Base-by-base conservation (phyloP, 2,888 invertebrate species). In the Heliconius cydno region DNA sequence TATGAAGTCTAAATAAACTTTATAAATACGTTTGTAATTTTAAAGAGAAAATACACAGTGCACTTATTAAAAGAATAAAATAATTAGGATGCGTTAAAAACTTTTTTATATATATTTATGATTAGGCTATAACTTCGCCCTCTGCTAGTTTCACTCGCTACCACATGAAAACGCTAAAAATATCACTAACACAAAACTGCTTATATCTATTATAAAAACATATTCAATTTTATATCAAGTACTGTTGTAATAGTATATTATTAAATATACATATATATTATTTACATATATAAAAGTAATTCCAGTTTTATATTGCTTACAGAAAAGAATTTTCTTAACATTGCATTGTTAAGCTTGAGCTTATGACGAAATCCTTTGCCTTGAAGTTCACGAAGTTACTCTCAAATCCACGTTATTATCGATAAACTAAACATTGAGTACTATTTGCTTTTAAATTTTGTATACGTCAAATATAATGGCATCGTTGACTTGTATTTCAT, bases 331-430 rank as follows among this genome's bases (percentile, higher is more conserved):
- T 52, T 28, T 22, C 52, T 30, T 41, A 57, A 57, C 22, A 57
- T 12, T 72, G 72, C 73, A 60, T 73, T 73, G 72, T 72, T 28
- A 72, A 34, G 10, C 57, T 73, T 15, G 60, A 73, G 60, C 60
- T 73, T 73, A 60, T 73, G 57, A 38, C 73, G 57, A 73, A 73
- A 60, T 60, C 34, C 34, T 73, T 28, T 73, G 60, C 34, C 60
- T 73, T 73, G 73, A 60, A 73, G 73, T 73, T 60, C 73, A 60
- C 73, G 60, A 60, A 73, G 7, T 73, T 60, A 60, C 13, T 73
- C 60, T 73, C n/a, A 60, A 73, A 73, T 73, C 72, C 52, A 73
- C 57, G 57, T 73, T 73, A 34, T 73, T 73, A 73, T 60, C 73
- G 60, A 73, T 73, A 73, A 73, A 73, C 60, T 73, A 60, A 34